phyloP scores from a whole-genome alignment of 1,140 invertebrate species.

The Physella acuta region DNA sequence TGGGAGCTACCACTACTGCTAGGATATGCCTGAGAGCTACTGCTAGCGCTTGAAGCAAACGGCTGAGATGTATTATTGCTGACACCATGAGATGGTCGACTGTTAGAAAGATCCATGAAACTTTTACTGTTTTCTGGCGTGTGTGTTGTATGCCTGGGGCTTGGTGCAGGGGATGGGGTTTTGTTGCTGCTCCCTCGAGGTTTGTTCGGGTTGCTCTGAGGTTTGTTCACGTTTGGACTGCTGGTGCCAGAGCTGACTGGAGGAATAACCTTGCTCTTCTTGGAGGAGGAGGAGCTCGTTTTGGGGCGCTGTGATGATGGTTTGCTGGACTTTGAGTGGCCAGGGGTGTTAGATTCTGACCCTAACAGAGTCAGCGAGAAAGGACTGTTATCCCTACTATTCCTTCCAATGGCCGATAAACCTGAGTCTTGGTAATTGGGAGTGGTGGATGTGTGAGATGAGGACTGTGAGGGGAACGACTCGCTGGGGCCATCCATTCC shows the following conservation, averaged over 20 bases:
- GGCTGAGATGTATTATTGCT: neutral
- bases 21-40: too few species aligned
- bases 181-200: neutral
- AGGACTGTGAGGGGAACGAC: neutral
- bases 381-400: conserved; percentile 2
- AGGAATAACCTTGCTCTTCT: neutral
- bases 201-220: neutral
- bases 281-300: neutral
- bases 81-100: neutral
- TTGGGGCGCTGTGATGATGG: neutral
- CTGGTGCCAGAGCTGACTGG: neutral
- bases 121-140: conserved; percentile 18
- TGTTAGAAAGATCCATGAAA: conserved; percentile 12
- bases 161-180: conserved; percentile 5
- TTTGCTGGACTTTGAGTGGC: neutral
- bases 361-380: conserved; percentile 7
- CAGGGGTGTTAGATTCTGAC: conserved; percentile 7
- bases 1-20: neutral
- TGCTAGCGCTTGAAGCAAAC: neutral
- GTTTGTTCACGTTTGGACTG: neutral
- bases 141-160: conserved; percentile 9
- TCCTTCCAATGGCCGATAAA: neutral
- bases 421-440: neutral
- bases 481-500: neutral
- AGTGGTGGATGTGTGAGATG: neutral